phyloP scores from a whole-genome alignment of 1,140 invertebrate genomes.

The Drosophila parabipectinata region DNA sequence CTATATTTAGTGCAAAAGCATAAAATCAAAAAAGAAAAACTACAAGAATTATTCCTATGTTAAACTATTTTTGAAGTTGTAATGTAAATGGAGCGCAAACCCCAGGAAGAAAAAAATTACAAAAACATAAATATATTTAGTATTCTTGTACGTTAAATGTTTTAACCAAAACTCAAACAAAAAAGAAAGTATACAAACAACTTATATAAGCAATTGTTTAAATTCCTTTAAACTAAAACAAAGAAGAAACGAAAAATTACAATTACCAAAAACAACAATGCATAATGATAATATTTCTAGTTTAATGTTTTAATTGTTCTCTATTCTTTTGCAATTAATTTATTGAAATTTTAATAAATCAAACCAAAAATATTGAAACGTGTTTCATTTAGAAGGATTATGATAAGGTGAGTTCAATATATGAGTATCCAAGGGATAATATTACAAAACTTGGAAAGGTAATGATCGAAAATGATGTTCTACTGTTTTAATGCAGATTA shows the following conservation, averaged over 20 bases:
- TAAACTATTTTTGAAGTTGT: slow-evolving; percentile 69
- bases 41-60: slow-evolving; percentile 41
- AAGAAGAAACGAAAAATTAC: slow-evolving; percentile 20
- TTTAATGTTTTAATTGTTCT: slow-evolving; percentile 80
- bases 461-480: no score
- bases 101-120: slow-evolving; percentile 24
- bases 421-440: no score
- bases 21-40: slow-evolving; percentile 58
- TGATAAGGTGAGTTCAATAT: neutral
- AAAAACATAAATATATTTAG: slow-evolving; percentile 50
- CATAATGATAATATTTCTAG: slow-evolving; percentile 72
- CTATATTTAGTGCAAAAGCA: slow-evolving; percentile 76
- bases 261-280: slow-evolving; percentile 48
- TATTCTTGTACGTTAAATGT: slow-evolving; percentile 67
- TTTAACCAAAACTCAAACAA: slow-evolving; percentile 54
- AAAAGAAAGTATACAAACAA: slow-evolving; percentile 40
- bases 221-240: slow-evolving; percentile 66
- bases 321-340: slow-evolving; percentile 77
- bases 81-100: slow-evolving; percentile 46
- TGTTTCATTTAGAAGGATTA: neutral
- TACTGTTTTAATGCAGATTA: no score
- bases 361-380: slow-evolving; percentile 16
- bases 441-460: no score
- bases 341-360: slow-evolving; percentile 78
- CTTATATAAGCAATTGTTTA: slow-evolving; percentile 76